Conservation (phyloP, 2,888 invertebrate species). For the Dasysyrphus tricinctus region DNA sequence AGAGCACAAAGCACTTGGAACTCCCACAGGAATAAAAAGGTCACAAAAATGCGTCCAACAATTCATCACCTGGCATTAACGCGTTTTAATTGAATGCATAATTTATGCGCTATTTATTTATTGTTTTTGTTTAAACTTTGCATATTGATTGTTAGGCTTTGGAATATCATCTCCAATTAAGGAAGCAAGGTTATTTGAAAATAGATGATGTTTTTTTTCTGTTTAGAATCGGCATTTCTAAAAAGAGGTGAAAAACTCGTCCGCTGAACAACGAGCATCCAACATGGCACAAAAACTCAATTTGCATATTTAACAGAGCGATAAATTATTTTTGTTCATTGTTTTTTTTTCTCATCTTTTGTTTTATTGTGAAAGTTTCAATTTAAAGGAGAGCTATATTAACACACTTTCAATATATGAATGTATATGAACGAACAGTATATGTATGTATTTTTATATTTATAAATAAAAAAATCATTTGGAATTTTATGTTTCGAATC, state of each 20-base stretch:
- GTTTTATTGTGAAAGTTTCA: conserved; percentile 21
- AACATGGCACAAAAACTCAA: conserved; percentile 51
- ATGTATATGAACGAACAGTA: background rate
- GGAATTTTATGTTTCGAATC: conserved; percentile 20
- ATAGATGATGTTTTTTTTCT: conserved; percentile 14
- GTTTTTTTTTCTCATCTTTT: conserved; percentile 14
- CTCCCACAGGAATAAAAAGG: conserved; percentile 9
- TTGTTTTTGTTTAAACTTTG: conserved; percentile 42
- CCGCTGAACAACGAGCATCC: background rate
- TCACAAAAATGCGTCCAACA: conserved; percentile 12
- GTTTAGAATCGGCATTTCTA: conserved; percentile 24
- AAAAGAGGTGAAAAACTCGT: conserved; percentile 50
- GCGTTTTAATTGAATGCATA: conserved; percentile 47
- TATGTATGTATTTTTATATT: background rate
- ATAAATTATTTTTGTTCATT: conserved; percentile 55
- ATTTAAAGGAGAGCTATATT: conserved; percentile 12
- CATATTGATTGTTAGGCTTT: conserved; percentile 52
- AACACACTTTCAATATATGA: background rate
- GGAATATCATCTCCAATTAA: conserved; percentile 69
- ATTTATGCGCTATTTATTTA: conserved; percentile 57
- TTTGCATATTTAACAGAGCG: conserved; percentile 71
- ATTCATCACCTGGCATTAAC: conserved; percentile 38
- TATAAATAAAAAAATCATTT: background rate
- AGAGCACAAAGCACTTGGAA: background rate
- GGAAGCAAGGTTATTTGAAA: conserved; percentile 51